Conservation (phyloP, 2,113 vertebrate genomes). For the Malurus melanocephalus region DNA sequence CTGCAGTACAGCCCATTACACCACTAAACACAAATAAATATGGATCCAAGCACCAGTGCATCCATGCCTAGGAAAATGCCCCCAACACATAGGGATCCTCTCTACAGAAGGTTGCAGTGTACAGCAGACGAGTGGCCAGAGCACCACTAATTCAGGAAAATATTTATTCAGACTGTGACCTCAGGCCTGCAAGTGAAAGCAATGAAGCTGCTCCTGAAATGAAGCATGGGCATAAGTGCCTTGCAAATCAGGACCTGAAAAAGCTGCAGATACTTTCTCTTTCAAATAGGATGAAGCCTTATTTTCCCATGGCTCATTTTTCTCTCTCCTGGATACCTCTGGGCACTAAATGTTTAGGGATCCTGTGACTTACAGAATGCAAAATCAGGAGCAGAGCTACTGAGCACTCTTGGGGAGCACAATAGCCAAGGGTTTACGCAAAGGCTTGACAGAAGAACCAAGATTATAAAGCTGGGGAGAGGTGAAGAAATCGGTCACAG, state of each 20-base stretch:
- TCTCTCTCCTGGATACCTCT: not conserved
- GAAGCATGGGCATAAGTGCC: not conserved
- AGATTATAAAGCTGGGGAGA: not conserved
- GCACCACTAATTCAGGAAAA: not conserved
- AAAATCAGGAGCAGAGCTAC: not conserved
- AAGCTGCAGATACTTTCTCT: not conserved
- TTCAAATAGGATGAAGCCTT: not conserved
- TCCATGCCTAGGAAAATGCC: not conserved
- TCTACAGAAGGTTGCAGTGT: not conserved
- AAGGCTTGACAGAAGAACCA: not conserved
- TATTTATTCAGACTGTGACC: fast-evolving
- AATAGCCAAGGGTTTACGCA: not conserved
- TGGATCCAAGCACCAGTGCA: not conserved
- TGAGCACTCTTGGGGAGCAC: not conserved
- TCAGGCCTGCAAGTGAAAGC: not conserved
- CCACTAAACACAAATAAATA: not conserved
- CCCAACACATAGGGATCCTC: not conserved
- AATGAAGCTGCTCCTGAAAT: not conserved
- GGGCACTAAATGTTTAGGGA: not conserved
- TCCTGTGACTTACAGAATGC: not conserved
- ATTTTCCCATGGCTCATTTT: not conserved
- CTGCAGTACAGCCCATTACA: not conserved
- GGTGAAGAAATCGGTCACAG: not conserved
- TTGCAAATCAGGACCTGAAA: not conserved
- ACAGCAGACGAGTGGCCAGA: not conserved